Base-by-base conservation (phyloP, 2,888 invertebrate species). In the Blera fallax region DNA sequence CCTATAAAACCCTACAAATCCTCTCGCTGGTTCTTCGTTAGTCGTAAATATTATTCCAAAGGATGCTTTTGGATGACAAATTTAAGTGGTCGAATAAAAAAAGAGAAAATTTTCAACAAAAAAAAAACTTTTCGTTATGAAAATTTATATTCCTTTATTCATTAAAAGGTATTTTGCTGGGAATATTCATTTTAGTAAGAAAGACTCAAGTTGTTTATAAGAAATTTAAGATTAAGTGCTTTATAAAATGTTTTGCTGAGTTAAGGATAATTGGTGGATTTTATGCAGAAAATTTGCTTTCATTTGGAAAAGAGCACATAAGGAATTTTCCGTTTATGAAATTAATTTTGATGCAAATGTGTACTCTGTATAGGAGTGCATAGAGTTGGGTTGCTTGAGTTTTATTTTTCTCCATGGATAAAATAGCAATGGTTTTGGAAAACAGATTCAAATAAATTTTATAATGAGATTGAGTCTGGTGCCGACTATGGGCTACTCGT, bases 31-130 rank as follows among this genome's bases (percentile, higher is more conserved):
- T 11, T 56, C 5, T 29, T 24, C 24, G 24, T 45, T 18, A 45
- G 72, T 69, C 67, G 40, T 37, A 60, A 80, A 80, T 54, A 21
- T 58, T 50, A 64, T 48, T 76, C n/a, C 48, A 48, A 50, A 37
- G 43, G 6, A 48, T 34, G 45, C 10, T 54, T 65, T 37, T 32
- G 40, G 76, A 64, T 64, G 69, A 69, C 64, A 81, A 60, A 56
- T 37, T 70, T 64, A 64, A 76, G 62, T 76, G 43, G 45, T 11
- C 7, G 32, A 32, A 54, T 14, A 21, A 43, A 60, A 34, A 34
- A 32, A 43, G 7, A 21, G 34, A 60, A 69, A 72, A 37, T 5
- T 40, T 69, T 18, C 16, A 70, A 29, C 37, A 0, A 40, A 45
- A 60, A 0, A 40, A 45, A 60, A 76, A 50, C n/a, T 45, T 69